Conservation (phyloP, 2,888 invertebrate genomes). For the Andrena marginata region DNA sequence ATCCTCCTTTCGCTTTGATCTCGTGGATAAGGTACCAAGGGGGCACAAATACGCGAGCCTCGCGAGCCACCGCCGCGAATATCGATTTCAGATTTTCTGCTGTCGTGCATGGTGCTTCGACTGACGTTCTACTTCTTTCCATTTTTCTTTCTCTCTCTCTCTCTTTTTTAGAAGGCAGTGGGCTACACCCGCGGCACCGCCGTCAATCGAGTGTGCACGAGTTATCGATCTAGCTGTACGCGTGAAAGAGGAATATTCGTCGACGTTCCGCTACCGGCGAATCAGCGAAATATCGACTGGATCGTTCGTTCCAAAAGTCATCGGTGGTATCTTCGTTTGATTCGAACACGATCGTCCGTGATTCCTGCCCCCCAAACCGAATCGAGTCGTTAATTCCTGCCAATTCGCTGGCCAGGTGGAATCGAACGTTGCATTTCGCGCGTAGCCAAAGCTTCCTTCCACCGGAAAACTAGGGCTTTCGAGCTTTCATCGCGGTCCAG, state of each 20-base stretch:
- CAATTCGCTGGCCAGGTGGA: conserved; percentile 10
- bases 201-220: conserved; percentile 56
- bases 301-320: background rate
- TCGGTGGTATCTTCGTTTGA: conserved; percentile 21
- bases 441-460: background rate
- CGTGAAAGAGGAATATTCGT: conserved; percentile 12
- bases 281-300: conserved; percentile 29
- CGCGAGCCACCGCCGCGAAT: conserved; percentile 50
- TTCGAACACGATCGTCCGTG: background rate
- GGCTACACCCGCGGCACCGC: conserved; percentile 16
- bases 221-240: conserved; percentile 51
- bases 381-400: conserved; percentile 18
- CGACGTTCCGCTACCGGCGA: conserved; percentile 30
- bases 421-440: conserved; percentile 10
- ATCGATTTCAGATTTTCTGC: conserved; percentile 71
- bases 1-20: conserved; percentile 55
- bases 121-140: conserved; percentile 64
- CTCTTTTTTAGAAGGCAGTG: background rate
- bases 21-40: conserved; percentile 43
- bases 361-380: background rate
- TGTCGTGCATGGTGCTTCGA: conserved; percentile 53
- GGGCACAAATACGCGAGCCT: conserved; percentile 38
- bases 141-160: too few relatives aligned
- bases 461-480: background rate
- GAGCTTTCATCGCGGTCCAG: conserved; percentile 1